These are phyloP conservation scores for Channa striata DNA, from an alignment of 2,797 vertebrate genomes.

Conservation along the genomic window DNA sequence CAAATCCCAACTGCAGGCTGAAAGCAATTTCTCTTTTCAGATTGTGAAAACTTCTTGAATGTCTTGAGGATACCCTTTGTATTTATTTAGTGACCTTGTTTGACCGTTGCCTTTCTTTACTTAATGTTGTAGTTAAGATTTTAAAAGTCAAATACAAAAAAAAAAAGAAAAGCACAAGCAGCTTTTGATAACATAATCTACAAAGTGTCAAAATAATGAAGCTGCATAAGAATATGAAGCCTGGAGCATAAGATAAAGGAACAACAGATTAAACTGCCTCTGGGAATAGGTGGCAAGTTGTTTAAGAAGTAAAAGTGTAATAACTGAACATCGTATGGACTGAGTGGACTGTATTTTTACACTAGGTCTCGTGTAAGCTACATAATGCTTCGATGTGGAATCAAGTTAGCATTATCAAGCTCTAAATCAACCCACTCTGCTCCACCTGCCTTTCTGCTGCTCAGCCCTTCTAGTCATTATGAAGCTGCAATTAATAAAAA, in stretches of 20 bases:
- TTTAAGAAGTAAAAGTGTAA: conserved; percentile 24
- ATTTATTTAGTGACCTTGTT: conserved; percentile 22
- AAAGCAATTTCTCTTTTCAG: conserved; percentile 34
- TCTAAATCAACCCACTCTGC: no score
- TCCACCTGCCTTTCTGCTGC: no score
- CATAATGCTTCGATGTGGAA: no score
- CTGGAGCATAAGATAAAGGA: conserved; percentile 34
- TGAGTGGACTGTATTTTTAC: not conserved
- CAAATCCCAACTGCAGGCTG: conserved; percentile 43
- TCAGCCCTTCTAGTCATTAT: no score
- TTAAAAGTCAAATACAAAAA: conserved; percentile 9
- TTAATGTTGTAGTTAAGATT: not conserved
- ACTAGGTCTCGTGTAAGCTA: not conserved
- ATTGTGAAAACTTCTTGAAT: conserved; percentile 17
- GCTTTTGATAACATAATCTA: conserved; percentile 41
- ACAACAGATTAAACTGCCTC: conserved; percentile 17
- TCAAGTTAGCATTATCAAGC: no score
- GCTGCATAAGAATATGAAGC: conserved; percentile 20
- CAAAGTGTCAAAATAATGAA: conserved; percentile 25
- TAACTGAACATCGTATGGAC: conserved; percentile 33
- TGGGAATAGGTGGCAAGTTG: conserved; percentile 11
- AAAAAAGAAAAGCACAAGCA: no score
- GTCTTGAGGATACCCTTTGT: conserved; percentile 20
- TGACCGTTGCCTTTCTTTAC: conserved; percentile 3
- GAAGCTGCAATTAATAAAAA: no score